Evolutionary conservation across 2,888 invertebrate genomes (phyloP).

Genomic region (Heteromyza rotundicornis): DNA sequence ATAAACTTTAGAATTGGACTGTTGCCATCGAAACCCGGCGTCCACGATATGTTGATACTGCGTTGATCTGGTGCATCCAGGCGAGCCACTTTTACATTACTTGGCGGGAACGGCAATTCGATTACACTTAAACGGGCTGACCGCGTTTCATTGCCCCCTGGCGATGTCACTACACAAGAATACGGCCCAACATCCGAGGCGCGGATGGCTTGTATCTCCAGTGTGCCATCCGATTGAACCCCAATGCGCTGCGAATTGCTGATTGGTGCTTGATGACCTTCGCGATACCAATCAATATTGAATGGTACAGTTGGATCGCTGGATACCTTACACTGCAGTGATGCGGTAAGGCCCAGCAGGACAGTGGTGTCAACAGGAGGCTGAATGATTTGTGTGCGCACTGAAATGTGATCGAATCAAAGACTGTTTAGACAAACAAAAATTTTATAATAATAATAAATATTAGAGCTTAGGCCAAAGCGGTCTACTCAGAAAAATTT

Average conservation of each 20-base stretch:
- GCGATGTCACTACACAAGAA: slow-evolving; percentile 84
- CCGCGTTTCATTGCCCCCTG: slow-evolving; percentile 92
- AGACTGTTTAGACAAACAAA: neutral
- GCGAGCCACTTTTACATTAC: slow-evolving; percentile 79
- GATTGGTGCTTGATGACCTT: slow-evolving; percentile 73
- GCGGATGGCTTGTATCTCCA: slow-evolving; percentile 86
- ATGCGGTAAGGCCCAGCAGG: slow-evolving; percentile 89
- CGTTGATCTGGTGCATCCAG: slow-evolving; percentile 73
- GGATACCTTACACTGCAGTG: slow-evolving; percentile 92
- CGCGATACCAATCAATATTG: slow-evolving; percentile 88
- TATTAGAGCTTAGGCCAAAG: too few species aligned
- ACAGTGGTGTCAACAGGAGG: slow-evolving; percentile 92
- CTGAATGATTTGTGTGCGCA: slow-evolving; percentile 90
- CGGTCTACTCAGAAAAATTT: too few species aligned
- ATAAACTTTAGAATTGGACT: slow-evolving; percentile 92
- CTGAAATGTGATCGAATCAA: slow-evolving; percentile 63
- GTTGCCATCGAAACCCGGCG: slow-evolving; percentile 96
- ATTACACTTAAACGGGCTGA: slow-evolving; percentile 85
- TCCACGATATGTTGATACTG: slow-evolving; percentile 92
- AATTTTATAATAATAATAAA: slow-evolving; percentile 11
- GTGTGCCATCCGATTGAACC: slow-evolving; percentile 80
- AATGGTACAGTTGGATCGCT: slow-evolving; percentile 88
- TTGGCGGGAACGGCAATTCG: slow-evolving; percentile 93
- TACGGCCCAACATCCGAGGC: slow-evolving; percentile 94
- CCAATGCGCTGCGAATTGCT: slow-evolving; percentile 74